These are phyloP conservation scores for Diogma glabrata DNA, from an alignment of 2,888 invertebrate species.

Conservation along the genomic window DNA sequence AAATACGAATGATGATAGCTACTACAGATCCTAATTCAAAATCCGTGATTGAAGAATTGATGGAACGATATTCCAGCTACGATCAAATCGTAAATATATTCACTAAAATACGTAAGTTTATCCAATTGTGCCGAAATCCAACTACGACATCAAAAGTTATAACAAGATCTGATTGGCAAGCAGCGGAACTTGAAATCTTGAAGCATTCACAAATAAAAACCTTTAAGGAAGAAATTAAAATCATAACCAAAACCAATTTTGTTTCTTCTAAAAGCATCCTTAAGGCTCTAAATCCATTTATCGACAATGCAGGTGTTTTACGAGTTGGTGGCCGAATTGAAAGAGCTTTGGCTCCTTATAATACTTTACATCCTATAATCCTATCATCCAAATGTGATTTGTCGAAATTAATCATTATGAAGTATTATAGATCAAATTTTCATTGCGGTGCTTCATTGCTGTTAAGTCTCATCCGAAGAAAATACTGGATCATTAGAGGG, in stretches of 20 bases:
- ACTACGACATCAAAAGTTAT: not conserved
- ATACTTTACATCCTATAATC: not conserved
- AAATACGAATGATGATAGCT: not conserved
- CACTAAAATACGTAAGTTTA: not conserved
- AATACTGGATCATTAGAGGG: too few species aligned
- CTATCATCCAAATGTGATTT: not conserved
- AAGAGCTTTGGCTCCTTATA: too few species aligned
- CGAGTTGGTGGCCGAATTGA: not conserved
- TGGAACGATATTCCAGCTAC: not conserved
- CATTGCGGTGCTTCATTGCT: too few species aligned
- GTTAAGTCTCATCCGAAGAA: too few species aligned
- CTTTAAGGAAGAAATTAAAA: too few species aligned
- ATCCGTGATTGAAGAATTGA: not conserved
- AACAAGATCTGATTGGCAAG: not conserved
- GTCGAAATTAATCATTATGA: too few species aligned
- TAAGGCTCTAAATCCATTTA: not conserved
- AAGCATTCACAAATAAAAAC: too few species aligned
- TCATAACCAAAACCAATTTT: too few species aligned
- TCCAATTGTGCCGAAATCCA: not conserved
- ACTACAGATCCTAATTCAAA: not conserved
- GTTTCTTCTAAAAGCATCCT: too few species aligned
- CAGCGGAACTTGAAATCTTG: not conserved
- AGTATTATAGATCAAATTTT: too few species aligned
- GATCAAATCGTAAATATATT: not conserved
- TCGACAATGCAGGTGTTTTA: not conserved